Percentiles rank a stretch among this genome's conserved stretches.
Evolutionary conservation across 2,113 vertebrate species (phyloP).

Genomic region (Neotragus moschatus): DNA sequence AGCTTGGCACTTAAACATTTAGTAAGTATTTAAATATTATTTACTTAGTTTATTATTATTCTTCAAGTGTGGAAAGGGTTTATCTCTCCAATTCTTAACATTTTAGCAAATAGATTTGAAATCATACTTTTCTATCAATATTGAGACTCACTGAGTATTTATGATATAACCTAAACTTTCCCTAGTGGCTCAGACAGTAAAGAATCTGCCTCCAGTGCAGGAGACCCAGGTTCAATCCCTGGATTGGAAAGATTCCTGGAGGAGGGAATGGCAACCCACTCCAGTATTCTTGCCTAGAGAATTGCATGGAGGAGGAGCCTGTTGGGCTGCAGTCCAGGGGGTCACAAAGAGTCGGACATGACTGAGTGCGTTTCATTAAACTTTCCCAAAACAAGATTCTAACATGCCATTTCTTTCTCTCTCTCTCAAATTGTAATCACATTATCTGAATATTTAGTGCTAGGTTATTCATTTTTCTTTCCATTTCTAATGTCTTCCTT

Average conservation of each 20-base stretch:
- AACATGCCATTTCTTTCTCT: background rate
- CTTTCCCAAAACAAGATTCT: background rate
- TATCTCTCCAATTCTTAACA: background rate
- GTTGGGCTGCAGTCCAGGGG: background rate
- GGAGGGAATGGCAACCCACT: background rate
- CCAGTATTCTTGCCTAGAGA: background rate
- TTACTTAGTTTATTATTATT: background rate
- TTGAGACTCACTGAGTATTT: background rate
- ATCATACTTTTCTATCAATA: background rate
- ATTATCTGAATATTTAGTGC: background rate
- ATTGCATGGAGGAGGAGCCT: background rate
- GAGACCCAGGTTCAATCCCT: background rate
- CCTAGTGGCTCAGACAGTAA: background rate
- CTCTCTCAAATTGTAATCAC: background rate
- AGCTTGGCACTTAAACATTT: background rate
- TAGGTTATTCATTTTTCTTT: background rate
- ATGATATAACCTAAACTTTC: background rate
- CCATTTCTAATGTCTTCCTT: background rate
- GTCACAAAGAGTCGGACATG: background rate
- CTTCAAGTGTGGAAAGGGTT: background rate
- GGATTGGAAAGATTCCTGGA: background rate
- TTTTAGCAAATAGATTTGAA: background rate
- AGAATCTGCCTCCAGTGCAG: background rate
- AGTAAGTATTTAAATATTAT: background rate
- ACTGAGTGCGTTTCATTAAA: background rate